A percentile compares a stretch with the other conserved stretches of the same genome.
These are phyloP conservation scores for Lycorma delicatula DNA, from an alignment of 1,140 invertebrate genomes.

Conservation along the genomic window DNA sequence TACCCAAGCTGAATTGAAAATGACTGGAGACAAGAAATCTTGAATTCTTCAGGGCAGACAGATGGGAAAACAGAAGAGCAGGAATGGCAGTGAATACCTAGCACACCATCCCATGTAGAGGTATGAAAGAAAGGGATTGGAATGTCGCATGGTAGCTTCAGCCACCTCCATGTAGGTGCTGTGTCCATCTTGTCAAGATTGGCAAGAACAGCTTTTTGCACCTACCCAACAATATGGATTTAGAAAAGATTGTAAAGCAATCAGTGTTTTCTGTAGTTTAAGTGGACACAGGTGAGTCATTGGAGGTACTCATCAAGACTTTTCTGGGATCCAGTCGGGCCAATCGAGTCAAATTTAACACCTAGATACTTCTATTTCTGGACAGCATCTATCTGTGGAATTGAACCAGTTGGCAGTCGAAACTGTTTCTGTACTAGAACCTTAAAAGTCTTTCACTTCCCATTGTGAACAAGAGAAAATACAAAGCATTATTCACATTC, in stretches of 20 bases:
- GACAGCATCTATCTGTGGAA: background rate
- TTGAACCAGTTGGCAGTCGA: background rate
- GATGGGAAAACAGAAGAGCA: background rate
- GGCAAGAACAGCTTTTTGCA: conserved; percentile 22
- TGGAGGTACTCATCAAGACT: background rate
- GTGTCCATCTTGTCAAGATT: conserved; percentile 1
- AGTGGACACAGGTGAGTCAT: conserved; percentile 30
- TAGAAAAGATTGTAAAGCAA: conserved; percentile 18
- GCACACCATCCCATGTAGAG: conserved; percentile 23
- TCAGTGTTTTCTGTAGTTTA: conserved; percentile 31
- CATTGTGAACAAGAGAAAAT: background rate
- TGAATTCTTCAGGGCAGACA: background rate
- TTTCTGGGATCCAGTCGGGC: background rate
- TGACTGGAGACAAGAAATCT: background rate
- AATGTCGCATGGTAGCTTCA: conserved; percentile 33
- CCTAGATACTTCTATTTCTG: background rate
- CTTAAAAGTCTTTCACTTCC: background rate
- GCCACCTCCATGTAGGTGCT: conserved; percentile 28
- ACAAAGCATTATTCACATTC: background rate
- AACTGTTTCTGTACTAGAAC: background rate
- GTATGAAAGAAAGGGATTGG: conserved; percentile 34
- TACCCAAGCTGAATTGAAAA: background rate
- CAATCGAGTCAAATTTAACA: background rate
- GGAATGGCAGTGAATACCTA: conserved; percentile 22
- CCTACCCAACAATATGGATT: conserved; percentile 29